phyloP scores from a whole-genome alignment of 2,888 invertebrate genomes.

The Trichacis sp. region DNA sequence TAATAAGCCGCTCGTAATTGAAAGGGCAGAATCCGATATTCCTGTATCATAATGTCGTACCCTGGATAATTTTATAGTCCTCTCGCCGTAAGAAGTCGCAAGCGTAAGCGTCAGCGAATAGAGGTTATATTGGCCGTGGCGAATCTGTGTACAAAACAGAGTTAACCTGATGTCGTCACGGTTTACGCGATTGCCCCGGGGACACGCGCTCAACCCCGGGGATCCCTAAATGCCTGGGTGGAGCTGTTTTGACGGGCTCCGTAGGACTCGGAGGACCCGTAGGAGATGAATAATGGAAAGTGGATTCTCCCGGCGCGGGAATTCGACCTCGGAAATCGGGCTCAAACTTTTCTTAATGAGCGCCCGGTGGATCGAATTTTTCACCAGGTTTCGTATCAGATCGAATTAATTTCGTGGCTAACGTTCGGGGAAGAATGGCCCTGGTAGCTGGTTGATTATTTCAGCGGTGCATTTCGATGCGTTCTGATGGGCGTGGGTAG shows the following conservation, averaged over 20 bases:
- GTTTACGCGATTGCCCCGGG: constrained; percentile 26
- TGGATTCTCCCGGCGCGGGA: too few species aligned
- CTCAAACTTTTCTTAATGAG: too few species aligned
- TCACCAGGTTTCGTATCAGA: neutral
- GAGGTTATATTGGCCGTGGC: constrained; percentile 64
- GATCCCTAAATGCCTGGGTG: constrained; percentile 22
- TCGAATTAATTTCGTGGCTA: constrained; percentile 3
- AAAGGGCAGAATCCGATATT: constrained; percentile 49
- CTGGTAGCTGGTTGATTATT: constrained; percentile 31
- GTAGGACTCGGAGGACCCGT: constrained; percentile 8
- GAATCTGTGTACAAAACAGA: constrained; percentile 64
- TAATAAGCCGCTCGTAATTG: constrained; percentile 54
- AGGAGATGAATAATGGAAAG: neutral
- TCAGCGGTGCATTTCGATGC: constrained; percentile 28
- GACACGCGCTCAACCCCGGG: constrained; percentile 38
- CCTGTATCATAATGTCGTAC: constrained; percentile 58
- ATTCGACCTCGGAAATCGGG: too few species aligned
- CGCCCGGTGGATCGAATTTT: neutral
- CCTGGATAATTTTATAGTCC: constrained; percentile 67
- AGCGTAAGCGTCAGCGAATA: constrained; percentile 47
- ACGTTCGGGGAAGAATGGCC: constrained; percentile 25
- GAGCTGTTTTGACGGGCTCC: too few species aligned
- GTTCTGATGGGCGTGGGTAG: constrained; percentile 39
- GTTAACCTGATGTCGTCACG: constrained; percentile 52
- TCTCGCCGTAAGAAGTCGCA: constrained; percentile 39